A percentile compares a stretch with the other conserved stretches of the same genome.
Conservation (phyloP, 2,797 vertebrate species). For the Chromis chromis region DNA sequence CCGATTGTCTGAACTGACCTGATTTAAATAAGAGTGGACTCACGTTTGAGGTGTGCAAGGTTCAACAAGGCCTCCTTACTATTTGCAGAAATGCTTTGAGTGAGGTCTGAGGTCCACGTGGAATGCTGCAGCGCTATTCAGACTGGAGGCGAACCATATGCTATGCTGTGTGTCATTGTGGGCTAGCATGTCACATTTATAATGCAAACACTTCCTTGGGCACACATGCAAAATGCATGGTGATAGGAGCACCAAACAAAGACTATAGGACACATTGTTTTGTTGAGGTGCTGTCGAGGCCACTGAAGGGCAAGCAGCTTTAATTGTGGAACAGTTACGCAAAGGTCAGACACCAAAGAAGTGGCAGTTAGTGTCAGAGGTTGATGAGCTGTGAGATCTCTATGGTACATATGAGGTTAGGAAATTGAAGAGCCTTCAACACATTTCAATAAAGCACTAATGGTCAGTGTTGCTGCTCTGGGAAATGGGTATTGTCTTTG, state of each 20-base stretch:
- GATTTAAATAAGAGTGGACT: neutral
- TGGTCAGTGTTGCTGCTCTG: neutral
- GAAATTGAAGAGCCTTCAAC: neutral
- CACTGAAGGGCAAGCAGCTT: slow-evolving; percentile 64
- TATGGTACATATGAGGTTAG: slow-evolving; percentile 2
- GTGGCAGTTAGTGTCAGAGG: slow-evolving; percentile 47
- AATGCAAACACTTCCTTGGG: slow-evolving; percentile 76
- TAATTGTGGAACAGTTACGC: slow-evolving; percentile 64
- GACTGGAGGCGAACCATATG: slow-evolving; percentile 42
- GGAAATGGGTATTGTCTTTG: neutral
- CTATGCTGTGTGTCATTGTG: slow-evolving; percentile 66
- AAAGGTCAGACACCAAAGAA: slow-evolving; percentile 30
- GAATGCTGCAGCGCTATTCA: slow-evolving; percentile 20
- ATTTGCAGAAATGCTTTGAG: slow-evolving; percentile 25
- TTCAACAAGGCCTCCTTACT: slow-evolving; percentile 14
- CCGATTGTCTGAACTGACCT: slow-evolving; percentile 26
- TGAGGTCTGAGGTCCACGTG: slow-evolving; percentile 21
- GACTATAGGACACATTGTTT: slow-evolving; percentile 58
- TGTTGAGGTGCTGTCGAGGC: slow-evolving; percentile 60
- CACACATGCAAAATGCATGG: slow-evolving; percentile 82
- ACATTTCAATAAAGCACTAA: neutral
- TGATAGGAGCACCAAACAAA: slow-evolving; percentile 55
- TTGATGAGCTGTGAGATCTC: slow-evolving; percentile 30
- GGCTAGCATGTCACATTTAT: slow-evolving; percentile 79
- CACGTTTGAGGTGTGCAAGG: slow-evolving; percentile 3